phyloP scores from a whole-genome alignment of 2,797 vertebrate species.

The Falco biarmicus region DNA sequence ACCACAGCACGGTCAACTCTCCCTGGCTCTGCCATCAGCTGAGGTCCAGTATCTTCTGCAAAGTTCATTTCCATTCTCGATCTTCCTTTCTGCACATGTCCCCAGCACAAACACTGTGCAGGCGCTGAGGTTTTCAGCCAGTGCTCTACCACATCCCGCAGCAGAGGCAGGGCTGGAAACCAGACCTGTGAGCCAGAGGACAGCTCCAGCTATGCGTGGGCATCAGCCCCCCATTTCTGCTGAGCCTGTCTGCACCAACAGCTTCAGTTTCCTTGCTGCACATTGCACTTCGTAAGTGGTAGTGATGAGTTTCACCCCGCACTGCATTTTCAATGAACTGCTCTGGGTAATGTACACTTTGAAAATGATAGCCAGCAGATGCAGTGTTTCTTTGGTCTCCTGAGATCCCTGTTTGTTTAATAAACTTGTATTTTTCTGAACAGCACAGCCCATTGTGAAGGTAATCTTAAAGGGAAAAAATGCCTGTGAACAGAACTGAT shows the following conservation, averaged over 20 bases:
- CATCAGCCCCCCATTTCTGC: neutral
- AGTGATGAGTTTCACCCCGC: neutral
- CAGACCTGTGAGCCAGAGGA: neutral
- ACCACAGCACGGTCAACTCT: neutral
- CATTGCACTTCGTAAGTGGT: neutral
- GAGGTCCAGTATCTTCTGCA: neutral
- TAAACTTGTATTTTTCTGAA: conserved; percentile 32
- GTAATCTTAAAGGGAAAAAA: neutral
- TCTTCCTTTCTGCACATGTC: neutral
- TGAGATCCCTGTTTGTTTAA: conserved; percentile 5
- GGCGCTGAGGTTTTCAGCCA: neutral
- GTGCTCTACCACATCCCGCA: neutral
- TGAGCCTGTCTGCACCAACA: neutral
- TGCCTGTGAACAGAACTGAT: conserved; percentile 5
- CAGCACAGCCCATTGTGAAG: neutral
- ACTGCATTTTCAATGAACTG: neutral
- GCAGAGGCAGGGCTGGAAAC: neutral
- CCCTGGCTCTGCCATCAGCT: neutral
- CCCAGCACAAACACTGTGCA: neutral
- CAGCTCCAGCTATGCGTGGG: neutral
- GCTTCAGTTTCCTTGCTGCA: neutral
- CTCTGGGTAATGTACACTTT: neutral
- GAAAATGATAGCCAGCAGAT: conserved; percentile 18
- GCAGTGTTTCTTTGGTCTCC: neutral
- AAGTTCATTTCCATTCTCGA: rapidly evolving